Conservation (phyloP, 2,113 vertebrate species). For the Hemibagrus wyckioides region DNA sequence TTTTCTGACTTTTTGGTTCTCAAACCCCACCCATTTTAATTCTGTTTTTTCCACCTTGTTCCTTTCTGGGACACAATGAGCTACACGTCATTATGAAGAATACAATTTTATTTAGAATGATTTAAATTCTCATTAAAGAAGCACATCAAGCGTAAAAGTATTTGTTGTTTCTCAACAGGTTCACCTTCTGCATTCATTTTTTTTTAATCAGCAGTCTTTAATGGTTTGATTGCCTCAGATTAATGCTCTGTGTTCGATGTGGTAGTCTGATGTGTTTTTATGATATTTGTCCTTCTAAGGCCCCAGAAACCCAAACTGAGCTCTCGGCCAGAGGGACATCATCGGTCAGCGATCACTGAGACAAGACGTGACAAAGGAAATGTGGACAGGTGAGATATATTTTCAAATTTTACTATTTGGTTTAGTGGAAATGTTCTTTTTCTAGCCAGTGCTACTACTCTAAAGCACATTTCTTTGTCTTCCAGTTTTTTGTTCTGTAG, state of each 20-base stretch:
- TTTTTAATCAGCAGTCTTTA: background rate
- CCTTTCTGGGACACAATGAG: background rate
- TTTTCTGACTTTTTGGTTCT: too few relatives aligned
- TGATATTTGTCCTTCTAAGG: background rate
- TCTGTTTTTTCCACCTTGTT: background rate
- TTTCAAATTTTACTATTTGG: background rate
- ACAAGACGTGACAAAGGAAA: background rate
- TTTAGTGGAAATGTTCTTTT: background rate
- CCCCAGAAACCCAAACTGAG: slow-evolving; percentile 1
- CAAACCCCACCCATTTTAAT: background rate
- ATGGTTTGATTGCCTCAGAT: background rate
- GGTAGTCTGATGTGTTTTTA: background rate
- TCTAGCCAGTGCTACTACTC: too few relatives aligned
- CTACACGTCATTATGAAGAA: background rate
- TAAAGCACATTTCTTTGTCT: background rate
- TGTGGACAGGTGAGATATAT: slow-evolving; percentile 1
- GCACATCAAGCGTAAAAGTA: background rate
- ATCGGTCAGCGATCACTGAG: background rate
- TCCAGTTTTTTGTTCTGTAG: background rate
- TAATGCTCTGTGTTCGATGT: background rate
- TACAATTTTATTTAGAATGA: background rate
- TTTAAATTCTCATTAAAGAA: background rate
- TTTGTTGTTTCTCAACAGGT: background rate
- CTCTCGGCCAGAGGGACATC: background rate
- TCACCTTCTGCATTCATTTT: background rate